A percentile compares a stretch with the other conserved stretches of the same genome.
These are phyloP conservation scores for Delichon dasypus DNA, from an alignment of 2,797 vertebrate genomes.

Conservation along the genomic window DNA sequence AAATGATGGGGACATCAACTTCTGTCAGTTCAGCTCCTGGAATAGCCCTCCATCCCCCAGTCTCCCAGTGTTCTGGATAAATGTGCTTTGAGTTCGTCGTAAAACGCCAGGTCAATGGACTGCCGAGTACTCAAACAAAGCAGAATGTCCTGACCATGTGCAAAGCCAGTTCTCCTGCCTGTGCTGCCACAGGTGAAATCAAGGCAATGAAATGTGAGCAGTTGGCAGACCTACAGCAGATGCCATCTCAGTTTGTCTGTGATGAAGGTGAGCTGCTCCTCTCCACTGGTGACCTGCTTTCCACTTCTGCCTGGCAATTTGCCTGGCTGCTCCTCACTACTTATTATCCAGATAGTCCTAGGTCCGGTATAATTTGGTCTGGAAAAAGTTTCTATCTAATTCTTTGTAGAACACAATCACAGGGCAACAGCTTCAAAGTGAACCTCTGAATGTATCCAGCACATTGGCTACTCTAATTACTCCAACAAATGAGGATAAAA, in stretches of 20 bases:
- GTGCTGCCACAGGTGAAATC: conserved; percentile 39
- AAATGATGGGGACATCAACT: conserved; percentile 11
- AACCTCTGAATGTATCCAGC: background rate
- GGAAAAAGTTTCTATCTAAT: background rate
- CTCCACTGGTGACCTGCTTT: background rate
- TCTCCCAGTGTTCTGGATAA: conserved; percentile 74
- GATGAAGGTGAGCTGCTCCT: conserved; percentile 18
- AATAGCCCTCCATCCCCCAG: conserved; percentile 45
- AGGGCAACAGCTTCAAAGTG: background rate
- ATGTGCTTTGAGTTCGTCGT: conserved; percentile 73
- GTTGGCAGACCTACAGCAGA: conserved; percentile 26
- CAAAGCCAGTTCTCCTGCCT: conserved; percentile 31
- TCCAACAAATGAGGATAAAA: background rate
- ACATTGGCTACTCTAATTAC: background rate
- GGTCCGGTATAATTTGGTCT: background rate
- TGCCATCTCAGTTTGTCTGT: background rate
- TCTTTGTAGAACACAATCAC: background rate
- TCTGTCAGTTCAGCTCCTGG: conserved; percentile 66
- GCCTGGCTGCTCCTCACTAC: background rate
- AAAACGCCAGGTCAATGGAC: conserved; percentile 68
- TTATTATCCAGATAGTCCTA: background rate
- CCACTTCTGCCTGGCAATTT: background rate
- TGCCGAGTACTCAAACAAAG: conserved; percentile 73
- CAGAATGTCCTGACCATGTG: conserved; percentile 62
- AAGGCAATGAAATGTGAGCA: conserved; percentile 9